A percentile compares a stretch with the other conserved stretches of the same genome.
Conservation (phyloP, 2,888 invertebrate genomes). For the Argyra leucocephala region DNA sequence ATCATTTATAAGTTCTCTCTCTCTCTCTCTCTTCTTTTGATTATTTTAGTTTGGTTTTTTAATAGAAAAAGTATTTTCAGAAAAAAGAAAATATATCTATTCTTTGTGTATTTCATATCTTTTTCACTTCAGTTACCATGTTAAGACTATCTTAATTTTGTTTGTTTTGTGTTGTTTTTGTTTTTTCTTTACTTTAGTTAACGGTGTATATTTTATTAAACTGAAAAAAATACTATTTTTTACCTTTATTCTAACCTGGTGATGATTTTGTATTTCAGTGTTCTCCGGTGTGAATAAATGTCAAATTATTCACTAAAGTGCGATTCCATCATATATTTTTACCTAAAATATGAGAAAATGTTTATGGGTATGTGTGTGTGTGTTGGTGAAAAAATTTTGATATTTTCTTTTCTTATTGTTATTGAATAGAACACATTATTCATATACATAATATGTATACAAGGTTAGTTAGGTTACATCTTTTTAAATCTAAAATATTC, state of each 20-base stretch:
- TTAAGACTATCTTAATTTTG: too few relatives aligned
- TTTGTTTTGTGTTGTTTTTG: too few relatives aligned
- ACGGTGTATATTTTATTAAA: not conserved
- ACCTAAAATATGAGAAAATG: not conserved
- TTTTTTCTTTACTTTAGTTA: not conserved
- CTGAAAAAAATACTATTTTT: not conserved
- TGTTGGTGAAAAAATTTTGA: not conserved
- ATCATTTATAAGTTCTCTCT: not conserved
- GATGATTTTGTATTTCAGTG: not conserved
- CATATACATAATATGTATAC: too few relatives aligned
- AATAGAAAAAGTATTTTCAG: not conserved
- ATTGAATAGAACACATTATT: too few relatives aligned
- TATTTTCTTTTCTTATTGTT: too few relatives aligned
- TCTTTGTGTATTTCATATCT: not conserved
- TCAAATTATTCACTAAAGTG: not conserved
- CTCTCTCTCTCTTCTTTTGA: not conserved
- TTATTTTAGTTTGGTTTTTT: not conserved
- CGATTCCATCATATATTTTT: not conserved
- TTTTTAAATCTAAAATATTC: too few relatives aligned
- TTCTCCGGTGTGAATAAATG: not conserved
- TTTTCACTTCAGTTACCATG: not conserved
- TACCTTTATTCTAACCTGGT: not conserved
- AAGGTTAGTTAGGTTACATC: too few relatives aligned
- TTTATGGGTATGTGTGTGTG: not conserved
- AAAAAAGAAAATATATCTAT: not conserved